Percentiles rank a stretch among this genome's conserved stretches.
Evolutionary conservation across 2,113 vertebrate species (phyloP).

Genomic region (Cavia aperea): DNA sequence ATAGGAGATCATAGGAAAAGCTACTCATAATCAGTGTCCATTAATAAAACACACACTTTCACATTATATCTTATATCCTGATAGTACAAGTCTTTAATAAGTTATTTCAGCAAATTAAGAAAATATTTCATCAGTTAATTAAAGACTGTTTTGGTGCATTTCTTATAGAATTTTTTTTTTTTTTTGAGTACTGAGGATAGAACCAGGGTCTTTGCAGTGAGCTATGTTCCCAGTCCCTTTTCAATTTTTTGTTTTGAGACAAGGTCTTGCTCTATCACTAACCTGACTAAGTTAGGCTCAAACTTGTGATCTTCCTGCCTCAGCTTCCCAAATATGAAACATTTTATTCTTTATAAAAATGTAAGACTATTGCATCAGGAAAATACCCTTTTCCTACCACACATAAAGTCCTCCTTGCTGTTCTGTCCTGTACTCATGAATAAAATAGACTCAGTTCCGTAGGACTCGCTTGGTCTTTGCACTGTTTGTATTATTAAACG

Average conservation of each 20-base stretch:
- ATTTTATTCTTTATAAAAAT: background rate
- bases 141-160: background rate
- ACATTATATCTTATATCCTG: background rate
- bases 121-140: background rate
- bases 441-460: background rate
- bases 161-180: background rate
- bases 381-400: background rate
- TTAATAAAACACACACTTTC: background rate
- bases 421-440: too few species aligned
- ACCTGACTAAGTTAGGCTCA: background rate
- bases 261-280: background rate
- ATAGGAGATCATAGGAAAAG: background rate
- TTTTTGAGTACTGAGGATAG: background rate
- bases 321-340: background rate
- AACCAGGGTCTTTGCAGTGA: background rate
- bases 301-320: background rate
- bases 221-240: background rate
- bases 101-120: background rate
- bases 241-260: background rate
- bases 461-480: background rate
- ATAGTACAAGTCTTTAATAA: background rate
- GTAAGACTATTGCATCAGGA: background rate
- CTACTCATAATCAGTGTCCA: background rate
- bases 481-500: background rate
- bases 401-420: background rate